These are phyloP conservation scores for Graptemys geographica DNA, from an alignment of 2,797 vertebrate species.

Conservation along the genomic window DNA sequence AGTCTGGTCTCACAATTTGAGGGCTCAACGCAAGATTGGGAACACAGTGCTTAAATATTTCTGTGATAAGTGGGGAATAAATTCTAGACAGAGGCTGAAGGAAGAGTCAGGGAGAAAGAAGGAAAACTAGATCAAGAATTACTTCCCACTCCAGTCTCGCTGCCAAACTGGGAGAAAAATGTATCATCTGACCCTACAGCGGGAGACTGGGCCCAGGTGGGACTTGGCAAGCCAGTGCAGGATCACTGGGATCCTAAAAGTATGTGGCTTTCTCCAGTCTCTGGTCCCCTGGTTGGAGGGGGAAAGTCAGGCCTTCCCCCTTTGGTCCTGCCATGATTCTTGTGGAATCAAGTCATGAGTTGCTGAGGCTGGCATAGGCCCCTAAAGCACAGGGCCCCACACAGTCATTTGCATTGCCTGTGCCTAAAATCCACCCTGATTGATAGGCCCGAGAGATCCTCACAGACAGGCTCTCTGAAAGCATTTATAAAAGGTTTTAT, in stretches of 20 bases:
- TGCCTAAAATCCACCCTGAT: background rate
- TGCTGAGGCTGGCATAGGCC: background rate
- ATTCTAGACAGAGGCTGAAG: background rate
- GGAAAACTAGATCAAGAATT: background rate
- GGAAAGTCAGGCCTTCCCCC: background rate
- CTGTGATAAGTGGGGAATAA: background rate
- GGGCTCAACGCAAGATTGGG: background rate
- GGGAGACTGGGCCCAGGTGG: background rate
- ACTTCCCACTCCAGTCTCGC: background rate
- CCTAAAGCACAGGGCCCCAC: background rate
- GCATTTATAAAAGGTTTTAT: background rate
- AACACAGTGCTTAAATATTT: background rate
- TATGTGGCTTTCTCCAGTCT: background rate
- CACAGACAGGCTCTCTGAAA: background rate
- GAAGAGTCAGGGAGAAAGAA: background rate
- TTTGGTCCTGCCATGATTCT: background rate
- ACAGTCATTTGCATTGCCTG: background rate
- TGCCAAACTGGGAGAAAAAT: background rate
- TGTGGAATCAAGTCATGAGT: background rate
- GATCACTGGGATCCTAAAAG: background rate
- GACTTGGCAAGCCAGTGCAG: background rate
- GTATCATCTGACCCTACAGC: background rate
- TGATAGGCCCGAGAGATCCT: background rate
- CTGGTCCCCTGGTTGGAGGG: background rate
- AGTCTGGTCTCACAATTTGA: background rate